Evolutionary conservation across 2,888 invertebrate genomes (phyloP).

Genomic region (Matsumyia berberina): DNA sequence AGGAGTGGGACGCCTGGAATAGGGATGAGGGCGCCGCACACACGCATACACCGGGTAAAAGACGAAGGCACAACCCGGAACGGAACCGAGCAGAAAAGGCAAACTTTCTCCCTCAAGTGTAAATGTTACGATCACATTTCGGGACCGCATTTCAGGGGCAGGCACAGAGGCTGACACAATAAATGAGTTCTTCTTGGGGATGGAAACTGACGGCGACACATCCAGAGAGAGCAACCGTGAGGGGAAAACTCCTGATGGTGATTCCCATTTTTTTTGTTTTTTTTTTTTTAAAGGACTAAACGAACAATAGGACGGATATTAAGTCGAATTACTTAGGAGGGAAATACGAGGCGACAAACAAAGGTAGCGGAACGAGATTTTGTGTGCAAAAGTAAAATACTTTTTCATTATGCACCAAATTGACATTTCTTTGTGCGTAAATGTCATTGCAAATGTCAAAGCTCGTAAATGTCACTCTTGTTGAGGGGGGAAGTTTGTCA

Average conservation of each 20-base stretch:
- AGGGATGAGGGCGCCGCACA: conserved; percentile 14
- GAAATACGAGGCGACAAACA: neutral
- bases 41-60: neutral
- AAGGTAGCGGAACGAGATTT: neutral
- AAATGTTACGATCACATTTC: conserved; percentile 62
- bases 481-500: neutral
- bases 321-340: conserved; percentile 29
- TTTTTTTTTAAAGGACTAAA: conserved; percentile 37
- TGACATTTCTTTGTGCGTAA: conserved; percentile 35
- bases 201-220: neutral
- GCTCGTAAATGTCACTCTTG: conserved; percentile 12
- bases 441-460: conserved; percentile 25
- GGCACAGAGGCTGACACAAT: conserved; percentile 33
- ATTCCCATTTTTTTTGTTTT: conserved; percentile 28
- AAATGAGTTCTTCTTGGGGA: conserved; percentile 42
- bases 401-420: conserved; percentile 14
- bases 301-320: conserved; percentile 59
- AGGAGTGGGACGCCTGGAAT: conserved; percentile 3
- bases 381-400: neutral
- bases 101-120: conserved; percentile 51
- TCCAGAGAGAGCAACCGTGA: neutral
- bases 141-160: conserved; percentile 42
- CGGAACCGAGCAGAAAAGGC: neutral
- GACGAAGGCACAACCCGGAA: neutral
- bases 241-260: conserved; percentile 12